Conservation (phyloP, 92 coral and sea anemone genomes). For the Porites lobata region DNA sequence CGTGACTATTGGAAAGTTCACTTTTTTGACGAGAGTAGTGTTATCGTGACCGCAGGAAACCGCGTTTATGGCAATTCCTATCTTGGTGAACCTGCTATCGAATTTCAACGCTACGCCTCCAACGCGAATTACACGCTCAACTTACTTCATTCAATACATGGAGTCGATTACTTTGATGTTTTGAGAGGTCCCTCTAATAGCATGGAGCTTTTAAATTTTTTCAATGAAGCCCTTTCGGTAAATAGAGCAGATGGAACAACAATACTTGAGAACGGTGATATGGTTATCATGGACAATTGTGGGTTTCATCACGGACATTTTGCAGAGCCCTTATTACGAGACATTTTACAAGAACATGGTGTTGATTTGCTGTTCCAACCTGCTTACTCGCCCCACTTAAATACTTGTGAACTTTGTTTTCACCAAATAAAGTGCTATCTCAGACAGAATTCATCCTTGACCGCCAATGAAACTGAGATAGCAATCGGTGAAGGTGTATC, state of each 20-base stretch:
- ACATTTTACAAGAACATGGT: conserved; percentile 36
- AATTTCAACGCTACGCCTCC: conserved; percentile 44
- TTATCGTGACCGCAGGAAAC: conserved; percentile 14
- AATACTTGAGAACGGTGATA: conserved; percentile 57
- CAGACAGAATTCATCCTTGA: conserved; percentile 21
- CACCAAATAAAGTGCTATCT: conserved; percentile 57
- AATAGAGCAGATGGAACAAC: conserved; percentile 42
- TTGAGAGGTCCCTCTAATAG: conserved; percentile 56
- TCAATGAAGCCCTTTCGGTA: conserved; percentile 39
- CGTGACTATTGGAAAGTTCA: conserved; percentile 23
- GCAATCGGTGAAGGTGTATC: conserved; percentile 43
- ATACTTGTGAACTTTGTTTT: conserved; percentile 53
- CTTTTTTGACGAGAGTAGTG: conserved; percentile 67
- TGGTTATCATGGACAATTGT: conserved; percentile 68
- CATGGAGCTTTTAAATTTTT: conserved; percentile 54
- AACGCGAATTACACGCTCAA: conserved; percentile 10
- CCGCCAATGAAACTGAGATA: conserved; percentile 56
- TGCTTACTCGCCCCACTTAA: conserved; percentile 49
- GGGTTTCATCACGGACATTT: conserved; percentile 62
- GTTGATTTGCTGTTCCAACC: conserved; percentile 42
- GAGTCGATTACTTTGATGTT: conserved; percentile 52
- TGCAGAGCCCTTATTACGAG: conserved; percentile 48
- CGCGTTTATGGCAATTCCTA: conserved; percentile 57
- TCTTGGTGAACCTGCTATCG: conserved; percentile 52
- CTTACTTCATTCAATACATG: conserved; percentile 30